Evolutionary conservation across 2,113 vertebrate species (phyloP).

Genomic region (Hypocryptadius cinnamomeus): DNA sequence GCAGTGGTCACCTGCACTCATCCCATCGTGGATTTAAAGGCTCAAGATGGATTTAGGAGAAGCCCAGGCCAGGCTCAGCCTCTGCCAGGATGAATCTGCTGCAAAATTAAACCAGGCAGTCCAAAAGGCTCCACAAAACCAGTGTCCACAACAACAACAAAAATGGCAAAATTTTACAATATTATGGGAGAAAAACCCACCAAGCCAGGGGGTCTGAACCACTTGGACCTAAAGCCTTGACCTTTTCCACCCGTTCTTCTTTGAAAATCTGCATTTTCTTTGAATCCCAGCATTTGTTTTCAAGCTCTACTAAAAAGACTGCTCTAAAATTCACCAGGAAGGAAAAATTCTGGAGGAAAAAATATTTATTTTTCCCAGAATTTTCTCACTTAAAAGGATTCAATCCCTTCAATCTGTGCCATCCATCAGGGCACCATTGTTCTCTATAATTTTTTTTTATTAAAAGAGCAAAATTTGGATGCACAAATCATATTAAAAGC

Average conservation of each 20-base stretch:
- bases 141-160: fast-evolving
- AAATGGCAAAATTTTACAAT: neutral
- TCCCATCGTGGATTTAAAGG: fast-evolving
- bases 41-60: neutral
- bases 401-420: neutral
- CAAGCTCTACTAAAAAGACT: neutral
- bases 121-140: too few relatives aligned
- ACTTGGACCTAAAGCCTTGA: fast-evolving
- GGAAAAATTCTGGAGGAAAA: neutral
- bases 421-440: neutral
- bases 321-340: neutral
- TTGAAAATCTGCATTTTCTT: too few relatives aligned
- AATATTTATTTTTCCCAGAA: neutral
- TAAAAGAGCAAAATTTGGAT: neutral
- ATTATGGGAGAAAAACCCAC: fast-evolving
- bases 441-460: neutral
- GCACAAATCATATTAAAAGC: neutral
- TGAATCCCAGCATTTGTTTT: neutral
- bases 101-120: fast-evolving
- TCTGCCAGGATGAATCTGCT: neutral
- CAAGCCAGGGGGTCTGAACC: neutral
- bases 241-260: neutral
- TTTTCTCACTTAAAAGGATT: neutral
- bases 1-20: too few relatives aligned
- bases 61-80: neutral